These are phyloP conservation scores for Lepidurus arcticus DNA, from an alignment of 1,140 invertebrate species.

Conservation along the genomic window DNA sequence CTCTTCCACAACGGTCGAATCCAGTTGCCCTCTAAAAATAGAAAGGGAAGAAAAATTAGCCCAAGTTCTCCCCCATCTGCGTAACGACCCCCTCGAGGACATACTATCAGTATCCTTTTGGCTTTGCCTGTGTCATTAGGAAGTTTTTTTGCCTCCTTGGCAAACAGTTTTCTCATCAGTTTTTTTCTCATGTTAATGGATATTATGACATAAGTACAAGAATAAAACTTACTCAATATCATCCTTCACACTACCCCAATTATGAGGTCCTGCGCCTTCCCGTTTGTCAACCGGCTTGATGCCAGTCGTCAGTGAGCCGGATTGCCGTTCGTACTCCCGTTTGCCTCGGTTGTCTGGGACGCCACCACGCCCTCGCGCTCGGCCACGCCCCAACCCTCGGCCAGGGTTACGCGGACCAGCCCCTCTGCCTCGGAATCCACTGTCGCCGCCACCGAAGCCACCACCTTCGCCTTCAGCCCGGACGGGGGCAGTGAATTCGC, in stretches of 20 bases:
- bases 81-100: background rate
- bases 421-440: constrained; percentile 40
- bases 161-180: constrained; percentile 27
- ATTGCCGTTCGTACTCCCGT: constrained; percentile 89
- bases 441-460: constrained; percentile 34
- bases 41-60: background rate
- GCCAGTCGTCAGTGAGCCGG: constrained; percentile 88
- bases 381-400: constrained; percentile 44
- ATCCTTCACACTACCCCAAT: constrained; percentile 91
- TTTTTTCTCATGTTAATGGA: background rate
- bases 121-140: constrained; percentile 30
- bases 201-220: background rate
- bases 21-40: constrained; percentile 25
- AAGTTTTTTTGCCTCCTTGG: constrained; percentile 28
- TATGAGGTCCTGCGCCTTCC: constrained; percentile 87
- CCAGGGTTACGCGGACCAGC: constrained; percentile 40
- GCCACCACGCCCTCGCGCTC: constrained; percentile 46
- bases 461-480: constrained; percentile 38
- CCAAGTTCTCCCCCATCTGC: background rate
- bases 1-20: background rate
- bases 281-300: constrained; percentile 89
- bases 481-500: constrained; percentile 38
- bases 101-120: constrained; percentile 34
- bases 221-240: constrained; percentile 58
- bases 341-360: constrained; percentile 66